phyloP scores from a whole-genome alignment of 1,140 invertebrate genomes.

The Nephotettix cincticeps region DNA sequence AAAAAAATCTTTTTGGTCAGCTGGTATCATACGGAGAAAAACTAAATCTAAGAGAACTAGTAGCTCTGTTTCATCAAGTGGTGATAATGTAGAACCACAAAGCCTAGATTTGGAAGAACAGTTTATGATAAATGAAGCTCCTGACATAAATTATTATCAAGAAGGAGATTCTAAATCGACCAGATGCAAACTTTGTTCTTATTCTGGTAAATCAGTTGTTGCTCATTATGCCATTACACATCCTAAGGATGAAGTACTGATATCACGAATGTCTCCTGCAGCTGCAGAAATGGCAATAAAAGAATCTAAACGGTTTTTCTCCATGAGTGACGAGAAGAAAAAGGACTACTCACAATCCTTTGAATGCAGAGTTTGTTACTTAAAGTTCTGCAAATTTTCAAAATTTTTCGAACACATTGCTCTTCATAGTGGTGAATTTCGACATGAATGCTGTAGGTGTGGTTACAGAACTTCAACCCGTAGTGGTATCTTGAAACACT shows the following conservation, averaged over 20 bases:
- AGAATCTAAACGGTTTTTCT: neutral
- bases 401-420: slow-evolving; percentile 2
- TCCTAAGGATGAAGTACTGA: slow-evolving; percentile 12
- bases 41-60: neutral
- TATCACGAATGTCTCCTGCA: slow-evolving; percentile 3
- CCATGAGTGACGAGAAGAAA: neutral
- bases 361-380: neutral
- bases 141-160: slow-evolving; percentile 5
- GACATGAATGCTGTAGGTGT: slow-evolving; percentile 10
- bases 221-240: neutral
- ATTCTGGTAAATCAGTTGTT: neutral
- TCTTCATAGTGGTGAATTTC: slow-evolving; percentile 1
- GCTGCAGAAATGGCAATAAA: neutral
- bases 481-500: neutral
- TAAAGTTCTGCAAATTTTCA: neutral
- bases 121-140: neutral
- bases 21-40: neutral
- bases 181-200: slow-evolving; percentile 2
- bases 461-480: slow-evolving; percentile 4
- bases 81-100: neutral
- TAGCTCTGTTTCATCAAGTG: no score
- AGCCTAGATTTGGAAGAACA: neutral
- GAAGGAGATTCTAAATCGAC: neutral
- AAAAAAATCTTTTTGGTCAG: neutral
- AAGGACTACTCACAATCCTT: neutral